Evolutionary conservation across 2,113 vertebrate species (phyloP).

Genomic region (Saccopteryx bilineata): DNA sequence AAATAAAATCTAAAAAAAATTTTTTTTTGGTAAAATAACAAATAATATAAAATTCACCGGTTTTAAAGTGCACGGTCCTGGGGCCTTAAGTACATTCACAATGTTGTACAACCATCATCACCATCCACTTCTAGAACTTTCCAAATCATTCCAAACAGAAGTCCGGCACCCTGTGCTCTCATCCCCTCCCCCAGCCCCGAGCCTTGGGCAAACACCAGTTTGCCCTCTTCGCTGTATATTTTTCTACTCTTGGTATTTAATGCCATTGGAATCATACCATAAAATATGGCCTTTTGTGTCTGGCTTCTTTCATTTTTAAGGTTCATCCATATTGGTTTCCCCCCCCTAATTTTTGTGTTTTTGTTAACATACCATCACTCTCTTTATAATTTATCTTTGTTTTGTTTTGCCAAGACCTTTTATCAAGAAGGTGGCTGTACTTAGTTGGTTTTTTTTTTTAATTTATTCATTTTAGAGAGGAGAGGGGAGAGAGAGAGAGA

Average conservation of each 20-base stretch:
- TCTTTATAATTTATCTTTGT: conserved; percentile 82
- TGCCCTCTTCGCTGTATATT: background rate
- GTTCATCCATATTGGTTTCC: background rate
- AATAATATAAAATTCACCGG: background rate
- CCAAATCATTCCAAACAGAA: background rate
- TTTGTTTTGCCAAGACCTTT: conserved; percentile 82
- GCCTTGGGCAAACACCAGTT: background rate
- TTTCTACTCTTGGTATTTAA: background rate
- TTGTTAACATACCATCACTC: conserved; percentile 41
- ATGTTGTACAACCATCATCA: background rate
- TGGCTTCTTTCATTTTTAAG: background rate
- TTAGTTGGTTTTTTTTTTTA: background rate
- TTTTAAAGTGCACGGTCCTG: background rate
- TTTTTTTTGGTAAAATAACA: background rate
- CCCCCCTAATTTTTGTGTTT: background rate
- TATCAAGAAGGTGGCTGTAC: conserved; percentile 72
- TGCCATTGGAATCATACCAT: background rate
- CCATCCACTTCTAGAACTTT: background rate
- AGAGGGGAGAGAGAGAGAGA: too few species aligned
- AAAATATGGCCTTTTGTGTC: background rate
- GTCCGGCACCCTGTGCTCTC: background rate
- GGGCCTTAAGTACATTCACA: background rate
- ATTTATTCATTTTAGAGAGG: too few species aligned
- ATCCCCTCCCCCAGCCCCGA: background rate
- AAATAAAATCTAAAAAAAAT: too few species aligned